Percentiles rank a stretch among this genome's conserved stretches.
These are phyloP conservation scores for Lasioglossum calceatum DNA, from an alignment of 2,888 invertebrate species.

Conservation along the genomic window DNA sequence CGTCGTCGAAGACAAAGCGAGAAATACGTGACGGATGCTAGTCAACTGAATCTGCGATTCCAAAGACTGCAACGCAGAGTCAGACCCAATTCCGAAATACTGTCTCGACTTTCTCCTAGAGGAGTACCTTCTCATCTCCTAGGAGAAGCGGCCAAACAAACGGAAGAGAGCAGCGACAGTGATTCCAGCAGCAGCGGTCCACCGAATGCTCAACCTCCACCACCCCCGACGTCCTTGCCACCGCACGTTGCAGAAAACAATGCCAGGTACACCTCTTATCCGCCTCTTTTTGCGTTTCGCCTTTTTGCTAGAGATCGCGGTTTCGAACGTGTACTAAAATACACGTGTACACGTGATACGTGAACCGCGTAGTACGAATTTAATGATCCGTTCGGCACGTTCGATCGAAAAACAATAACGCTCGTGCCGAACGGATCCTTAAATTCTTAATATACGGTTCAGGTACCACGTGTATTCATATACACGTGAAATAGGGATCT, in stretches of 20 bases:
- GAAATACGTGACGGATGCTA: constrained; percentile 94
- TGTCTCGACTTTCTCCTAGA: constrained; percentile 77
- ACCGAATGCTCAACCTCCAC: constrained; percentile 77
- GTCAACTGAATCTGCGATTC: constrained; percentile 92
- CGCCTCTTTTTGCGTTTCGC: too few species aligned
- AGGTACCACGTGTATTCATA: too few species aligned
- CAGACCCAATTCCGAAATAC: constrained; percentile 79
- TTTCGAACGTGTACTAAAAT: too few species aligned
- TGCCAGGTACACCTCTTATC: constrained; percentile 76
- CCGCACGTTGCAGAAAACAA: constrained; percentile 82
- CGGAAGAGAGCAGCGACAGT: constrained; percentile 83
- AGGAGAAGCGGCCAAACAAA: constrained; percentile 78
- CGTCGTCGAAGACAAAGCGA: constrained; percentile 91
- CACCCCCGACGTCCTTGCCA: constrained; percentile 80
- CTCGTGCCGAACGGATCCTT: too few species aligned
- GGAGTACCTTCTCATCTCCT: constrained; percentile 82
- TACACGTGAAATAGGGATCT: too few species aligned
- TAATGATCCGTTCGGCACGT: too few species aligned
- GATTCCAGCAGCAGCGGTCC: constrained; percentile 81
- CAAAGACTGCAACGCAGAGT: constrained; percentile 86
- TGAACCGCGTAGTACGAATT: too few species aligned
- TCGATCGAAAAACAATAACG: too few species aligned
- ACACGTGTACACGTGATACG: too few species aligned
- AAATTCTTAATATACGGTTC: too few species aligned
- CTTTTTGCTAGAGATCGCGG: too few species aligned